Evolutionary conservation across 2,888 invertebrate genomes (phyloP), one percentile per base, ranked within the genome.

Genomic region (Encarsia formosa): DNA sequence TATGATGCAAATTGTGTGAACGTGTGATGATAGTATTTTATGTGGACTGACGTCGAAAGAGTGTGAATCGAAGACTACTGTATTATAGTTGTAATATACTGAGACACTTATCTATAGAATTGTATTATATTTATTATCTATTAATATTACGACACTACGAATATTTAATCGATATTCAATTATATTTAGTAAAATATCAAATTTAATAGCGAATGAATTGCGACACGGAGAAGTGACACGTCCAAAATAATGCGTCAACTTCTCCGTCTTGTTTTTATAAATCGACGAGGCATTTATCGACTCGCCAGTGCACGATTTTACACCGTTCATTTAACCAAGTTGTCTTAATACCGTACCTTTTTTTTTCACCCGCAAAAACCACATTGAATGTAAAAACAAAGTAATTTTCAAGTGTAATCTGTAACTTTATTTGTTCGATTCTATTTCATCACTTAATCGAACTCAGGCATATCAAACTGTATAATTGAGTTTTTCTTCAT

Each of bases 41-140:
- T n/a, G n/a, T 35, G 15, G 35, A 40, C 15, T 24, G 47, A 57
- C 53, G 55, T 42, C 53, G 54, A 49, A 38, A 49, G 52, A 45
- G 55, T 47, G 54, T 56, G 31, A 42, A 59, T 49, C 58, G 58
- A 63, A 58, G 54, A 62, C 59, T 50, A 50, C 69, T 74, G 73
- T 74, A 74, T 68, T 61, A 74, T 73, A 74, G 65, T 62, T 73
- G 73, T 73, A 73, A 63, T 65, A 71, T 73, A 73, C 62, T 64
- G 68, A 71, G 67, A 56, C 48, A 53, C 65, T 60, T 69, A 71
- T 68, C 67, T 65, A 72, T 70, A 73, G 68, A 70, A 67, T 64
- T 73, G 71, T 73, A 71, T 71, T 68, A 71, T 73, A 73, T 64
- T 63, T 64, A 65, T 64, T 63, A 64, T 63, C 63, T 60, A 64